Evolutionary conservation across 2,888 invertebrate genomes (phyloP).

Genomic region (Nebria brevicollis): DNA sequence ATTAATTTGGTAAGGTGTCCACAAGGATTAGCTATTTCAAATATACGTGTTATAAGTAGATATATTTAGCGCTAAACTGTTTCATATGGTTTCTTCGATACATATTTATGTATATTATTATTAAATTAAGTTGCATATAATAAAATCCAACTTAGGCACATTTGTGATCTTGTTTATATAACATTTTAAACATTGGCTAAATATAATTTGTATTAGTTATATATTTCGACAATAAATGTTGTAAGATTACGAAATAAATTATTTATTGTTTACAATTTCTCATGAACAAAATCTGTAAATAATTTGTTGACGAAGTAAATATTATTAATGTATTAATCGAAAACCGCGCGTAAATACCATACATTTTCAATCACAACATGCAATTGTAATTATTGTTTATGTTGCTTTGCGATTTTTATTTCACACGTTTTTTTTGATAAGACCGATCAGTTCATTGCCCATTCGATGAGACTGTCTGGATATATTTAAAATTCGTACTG

Average conservation of each 20-base stretch:
- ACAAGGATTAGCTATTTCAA: neutral
- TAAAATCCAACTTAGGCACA: no score
- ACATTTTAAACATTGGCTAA: no score
- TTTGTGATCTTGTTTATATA: no score
- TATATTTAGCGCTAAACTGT: no score
- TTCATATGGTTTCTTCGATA: no score
- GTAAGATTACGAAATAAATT: neutral
- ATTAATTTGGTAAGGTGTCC: neutral
- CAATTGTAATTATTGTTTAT: neutral
- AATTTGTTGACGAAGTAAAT: neutral
- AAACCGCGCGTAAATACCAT: neutral
- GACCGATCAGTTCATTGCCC: conserved; percentile 37
- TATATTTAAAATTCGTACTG: conserved; percentile 44
- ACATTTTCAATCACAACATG: neutral
- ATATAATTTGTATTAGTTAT: neutral
- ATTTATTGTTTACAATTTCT: neutral
- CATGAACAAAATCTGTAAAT: neutral
- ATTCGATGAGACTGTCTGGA: conserved; percentile 33
- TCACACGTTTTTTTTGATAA: conserved; percentile 33
- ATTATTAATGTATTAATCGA: neutral
- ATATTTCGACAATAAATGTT: neutral
- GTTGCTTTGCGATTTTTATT: conserved; percentile 8
- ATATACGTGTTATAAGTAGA: neutral
- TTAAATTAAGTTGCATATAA: no score
- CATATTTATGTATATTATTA: no score